phyloP scores from a whole-genome alignment of 2,113 vertebrate species.

The Myrmecobius fasciatus region DNA sequence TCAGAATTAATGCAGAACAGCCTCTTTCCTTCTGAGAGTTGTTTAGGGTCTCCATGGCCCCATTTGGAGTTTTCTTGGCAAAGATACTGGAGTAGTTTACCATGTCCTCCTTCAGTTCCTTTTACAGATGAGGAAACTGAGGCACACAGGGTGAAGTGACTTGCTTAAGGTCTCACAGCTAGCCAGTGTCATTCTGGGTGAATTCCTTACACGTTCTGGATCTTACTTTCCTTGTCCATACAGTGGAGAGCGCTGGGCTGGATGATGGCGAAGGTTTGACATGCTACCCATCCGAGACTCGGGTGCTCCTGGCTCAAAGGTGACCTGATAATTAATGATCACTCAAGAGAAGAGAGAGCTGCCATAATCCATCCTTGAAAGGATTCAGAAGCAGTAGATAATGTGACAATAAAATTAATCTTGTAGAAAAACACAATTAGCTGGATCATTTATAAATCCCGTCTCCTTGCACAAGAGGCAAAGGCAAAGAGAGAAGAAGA shows the following conservation, averaged over 20 bases:
- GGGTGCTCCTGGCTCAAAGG: conserved; percentile 44
- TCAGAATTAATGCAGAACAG: not conserved
- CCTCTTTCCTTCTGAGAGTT: not conserved
- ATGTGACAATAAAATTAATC: conserved; percentile 64
- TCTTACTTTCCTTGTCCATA: not conserved
- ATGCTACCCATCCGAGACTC: not conserved
- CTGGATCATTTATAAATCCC: conserved; percentile 14
- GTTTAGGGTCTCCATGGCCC: too few relatives aligned
- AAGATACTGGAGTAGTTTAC: too few relatives aligned
- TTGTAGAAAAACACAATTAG: conserved; percentile 64
- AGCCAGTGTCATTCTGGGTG: not conserved
- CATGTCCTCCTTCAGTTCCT: too few relatives aligned
- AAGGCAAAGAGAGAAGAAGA: fast-evolving
- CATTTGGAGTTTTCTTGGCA: too few relatives aligned
- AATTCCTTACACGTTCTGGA: not conserved
- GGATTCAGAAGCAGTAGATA: conserved; percentile 35
- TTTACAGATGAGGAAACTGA: too few relatives aligned
- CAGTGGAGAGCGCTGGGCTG: not conserved
- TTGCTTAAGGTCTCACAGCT: not conserved
- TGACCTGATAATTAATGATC: conserved; percentile 59
- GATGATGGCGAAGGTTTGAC: not conserved
- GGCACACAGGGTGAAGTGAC: too few relatives aligned
- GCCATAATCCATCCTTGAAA: conserved; percentile 38
- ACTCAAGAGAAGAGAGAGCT: not conserved
- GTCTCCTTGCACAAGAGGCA: fast-evolving